Base-by-base conservation (phyloP, 2,797 vertebrate species). In the Anabas testudineus region DNA sequence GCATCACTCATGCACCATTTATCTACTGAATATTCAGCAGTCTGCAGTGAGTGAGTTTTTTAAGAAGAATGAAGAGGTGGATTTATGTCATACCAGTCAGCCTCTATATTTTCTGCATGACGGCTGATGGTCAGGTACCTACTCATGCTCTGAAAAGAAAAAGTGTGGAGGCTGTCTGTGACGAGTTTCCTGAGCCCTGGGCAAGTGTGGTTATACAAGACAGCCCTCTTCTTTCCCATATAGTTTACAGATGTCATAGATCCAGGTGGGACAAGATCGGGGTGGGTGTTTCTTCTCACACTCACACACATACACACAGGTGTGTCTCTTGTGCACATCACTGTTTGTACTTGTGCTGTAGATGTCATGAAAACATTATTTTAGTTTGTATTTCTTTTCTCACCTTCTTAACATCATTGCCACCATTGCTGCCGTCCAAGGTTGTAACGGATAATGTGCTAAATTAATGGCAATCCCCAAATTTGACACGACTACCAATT, bases 131-230 rank as follows among this genome's bases (percentile, higher is more conserved):
- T 87, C 82, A 87, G 87, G 81, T 86, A 82, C 85, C 84, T 84
- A 90, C 90, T 90, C 85, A 83, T 28, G 61, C 77, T 84, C 63
- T 55, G 76, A 87, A 83, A 87, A 58, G 55, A 87, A 81, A 78
- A 84, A 84, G 39, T 86, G 90, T 79, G 90, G 88, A 90, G 88
- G 90, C 83, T 10, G 56, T 88, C 79, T 87, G 75, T 89, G 88
- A 90, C 76, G 82, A 85, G 81, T 76, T 90, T 91, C 86, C 88
- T 88, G 76, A 74, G 89, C 83, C 71, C 43, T 19, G 58, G 64
- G 81, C 78, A 19, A 84, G 68, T 49, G 66, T 34, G 57, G 81
- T 90, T 92, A 91, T 48, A 81, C 84, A 91, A 92, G 83, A 79
- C 63, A 55, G 62, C 47, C 60, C 61, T 79, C 49, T 49, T 56